These are phyloP conservation scores for Tiaroga cobitis DNA, from an alignment of 2,797 vertebrate genomes.

Conservation along the genomic window DNA sequence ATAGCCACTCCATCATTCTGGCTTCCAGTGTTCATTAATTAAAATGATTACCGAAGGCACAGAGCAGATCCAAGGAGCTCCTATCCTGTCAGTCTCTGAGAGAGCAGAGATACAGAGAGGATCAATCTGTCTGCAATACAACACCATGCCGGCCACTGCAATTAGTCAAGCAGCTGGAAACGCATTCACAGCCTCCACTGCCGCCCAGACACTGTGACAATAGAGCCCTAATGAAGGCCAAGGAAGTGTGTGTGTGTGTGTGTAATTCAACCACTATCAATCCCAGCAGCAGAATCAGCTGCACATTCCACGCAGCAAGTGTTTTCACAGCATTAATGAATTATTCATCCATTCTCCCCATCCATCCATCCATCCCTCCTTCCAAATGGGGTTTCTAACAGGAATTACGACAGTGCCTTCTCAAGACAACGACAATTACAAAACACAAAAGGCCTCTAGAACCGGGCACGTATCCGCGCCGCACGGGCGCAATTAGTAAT, in stretches of 20 bases:
- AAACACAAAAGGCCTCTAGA: constrained; percentile 78
- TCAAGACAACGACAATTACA: constrained; percentile 88
- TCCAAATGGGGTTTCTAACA: constrained; percentile 70
- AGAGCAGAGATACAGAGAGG: constrained; percentile 60
- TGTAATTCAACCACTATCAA: constrained; percentile 44
- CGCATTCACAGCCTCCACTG: constrained; percentile 65
- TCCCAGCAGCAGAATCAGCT: constrained; percentile 40
- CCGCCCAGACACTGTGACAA: constrained; percentile 44
- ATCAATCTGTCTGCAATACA: constrained; percentile 51
- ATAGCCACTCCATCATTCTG: constrained; percentile 96
- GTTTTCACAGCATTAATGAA: constrained; percentile 91
- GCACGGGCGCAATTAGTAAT: constrained; percentile 49
- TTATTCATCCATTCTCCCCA: constrained; percentile 89
- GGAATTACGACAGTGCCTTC: constrained; percentile 85
- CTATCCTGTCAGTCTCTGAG: constrained; percentile 37
- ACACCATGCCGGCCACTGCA: constrained; percentile 38
- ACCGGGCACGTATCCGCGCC: not conserved
- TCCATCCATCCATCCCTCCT: constrained; percentile 77
- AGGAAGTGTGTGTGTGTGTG: constrained; percentile 21
- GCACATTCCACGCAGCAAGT: constrained; percentile 65
- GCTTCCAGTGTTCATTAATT: constrained; percentile 91
- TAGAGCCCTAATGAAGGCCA: constrained; percentile 41
- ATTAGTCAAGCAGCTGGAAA: constrained; percentile 65
- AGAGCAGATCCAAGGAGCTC: constrained; percentile 82
- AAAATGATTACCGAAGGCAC: constrained; percentile 97